Evolutionary conservation across 2,888 invertebrate species (phyloP).

Genomic region (Carterocephalus palaemon): DNA sequence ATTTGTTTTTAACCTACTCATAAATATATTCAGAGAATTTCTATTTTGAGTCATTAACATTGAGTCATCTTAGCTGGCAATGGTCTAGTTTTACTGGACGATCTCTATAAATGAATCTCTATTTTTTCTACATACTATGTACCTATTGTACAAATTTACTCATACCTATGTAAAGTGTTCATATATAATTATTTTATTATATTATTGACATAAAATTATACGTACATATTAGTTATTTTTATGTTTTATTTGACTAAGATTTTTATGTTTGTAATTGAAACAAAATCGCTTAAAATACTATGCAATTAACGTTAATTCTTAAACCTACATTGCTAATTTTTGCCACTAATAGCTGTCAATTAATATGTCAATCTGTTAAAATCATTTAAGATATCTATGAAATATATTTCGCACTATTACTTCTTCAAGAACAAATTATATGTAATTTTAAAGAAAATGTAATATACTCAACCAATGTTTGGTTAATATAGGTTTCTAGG

Average conservation of each 20-base stretch:
- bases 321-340: constrained; percentile 38
- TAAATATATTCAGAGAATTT: too few relatives aligned
- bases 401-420: constrained; percentile 33
- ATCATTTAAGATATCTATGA: constrained; percentile 34
- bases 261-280: constrained; percentile 15
- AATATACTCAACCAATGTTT: constrained; percentile 19
- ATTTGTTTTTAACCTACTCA: too few relatives aligned
- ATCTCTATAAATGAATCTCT: constrained; percentile 77
- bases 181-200: constrained; percentile 53
- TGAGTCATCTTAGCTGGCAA: constrained; percentile 54
- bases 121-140: constrained; percentile 79
- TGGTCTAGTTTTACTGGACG: constrained; percentile 75
- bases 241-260: constrained; percentile 26
- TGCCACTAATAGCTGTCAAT: constrained; percentile 68
- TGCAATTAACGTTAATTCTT: too few relatives aligned
- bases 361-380: constrained; percentile 64
- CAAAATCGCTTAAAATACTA: constrained; percentile 8
- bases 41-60: too few relatives aligned
- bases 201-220: constrained; percentile 20
- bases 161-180: constrained; percentile 72
- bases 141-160: constrained; percentile 72
- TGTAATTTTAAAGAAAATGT: constrained; percentile 19
- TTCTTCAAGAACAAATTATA: constrained; percentile 28
- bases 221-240: constrained; percentile 31
- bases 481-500: constrained; percentile 21